Percentiles rank a stretch among this genome's conserved stretches.
Conservation (phyloP, 2,113 vertebrate genomes). For the Phalacrocorax pelagicus region DNA sequence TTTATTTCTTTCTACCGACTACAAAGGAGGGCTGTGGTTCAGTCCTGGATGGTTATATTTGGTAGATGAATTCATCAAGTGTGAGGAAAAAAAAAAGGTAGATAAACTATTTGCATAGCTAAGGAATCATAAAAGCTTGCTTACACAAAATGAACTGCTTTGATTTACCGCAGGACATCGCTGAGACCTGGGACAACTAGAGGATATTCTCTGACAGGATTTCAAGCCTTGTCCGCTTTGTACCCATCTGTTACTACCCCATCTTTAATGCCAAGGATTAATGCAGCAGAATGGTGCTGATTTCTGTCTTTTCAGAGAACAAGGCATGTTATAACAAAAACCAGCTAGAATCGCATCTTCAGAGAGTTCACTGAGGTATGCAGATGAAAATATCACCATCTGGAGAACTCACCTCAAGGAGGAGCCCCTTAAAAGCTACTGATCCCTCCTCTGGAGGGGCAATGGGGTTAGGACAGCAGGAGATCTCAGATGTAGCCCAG, state of each 20-base stretch:
- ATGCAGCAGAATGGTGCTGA: background rate
- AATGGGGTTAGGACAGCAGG: background rate
- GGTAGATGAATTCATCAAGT: background rate
- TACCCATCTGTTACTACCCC: background rate
- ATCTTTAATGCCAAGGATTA: background rate
- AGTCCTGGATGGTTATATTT: background rate
- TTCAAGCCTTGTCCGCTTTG: background rate
- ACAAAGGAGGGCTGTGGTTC: background rate
- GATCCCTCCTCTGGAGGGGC: background rate
- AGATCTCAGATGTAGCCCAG: background rate
- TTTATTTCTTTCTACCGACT: background rate
- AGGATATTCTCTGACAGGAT: background rate
- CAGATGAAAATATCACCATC: background rate
- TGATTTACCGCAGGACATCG: background rate
- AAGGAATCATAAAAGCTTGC: background rate
- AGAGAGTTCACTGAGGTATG: background rate
- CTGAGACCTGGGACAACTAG: background rate
- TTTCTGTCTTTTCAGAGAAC: background rate
- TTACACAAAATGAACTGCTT: background rate
- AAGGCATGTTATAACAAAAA: background rate
- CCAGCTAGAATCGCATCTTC: background rate
- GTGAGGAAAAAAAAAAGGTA: background rate
- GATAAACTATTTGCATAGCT: background rate
- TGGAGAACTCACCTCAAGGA: background rate
- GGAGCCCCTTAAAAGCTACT: background rate